Base-by-base conservation (phyloP, 2,797 vertebrate genomes). In the Catamblyrhynchus diadema region DNA sequence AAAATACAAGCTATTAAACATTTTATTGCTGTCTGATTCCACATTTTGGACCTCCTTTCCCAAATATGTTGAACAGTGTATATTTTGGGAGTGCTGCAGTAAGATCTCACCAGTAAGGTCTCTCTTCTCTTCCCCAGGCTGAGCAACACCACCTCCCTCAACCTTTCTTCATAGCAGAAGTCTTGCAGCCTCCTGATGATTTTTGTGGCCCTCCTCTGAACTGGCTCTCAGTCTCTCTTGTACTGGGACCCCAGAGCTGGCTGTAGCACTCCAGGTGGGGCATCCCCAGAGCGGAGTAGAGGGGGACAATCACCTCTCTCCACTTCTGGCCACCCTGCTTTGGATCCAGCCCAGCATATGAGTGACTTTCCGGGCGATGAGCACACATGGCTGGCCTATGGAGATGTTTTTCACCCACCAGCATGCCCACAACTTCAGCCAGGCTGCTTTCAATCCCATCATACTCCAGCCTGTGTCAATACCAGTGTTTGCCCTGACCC, bases 341-440 rank as follows among this genome's bases (percentile, higher is more conserved):
- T 33, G 37, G 12, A 8, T 12, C 19, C 41, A 56, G 37, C 47
- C 35, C 47, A 41, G 53, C 28, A 20, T 6, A 5, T 3, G 12
- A 12, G 3, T 79, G 33, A 32, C 44, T 44, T 75, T 67, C 53
- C 4, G 4, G 28, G 25, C 50, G 50, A 6, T 18, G 8, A 50
- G 13, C 1, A 2, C 18, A 21, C 21, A 0, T 37, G 54, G 28
- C 32, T 30, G 20, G 23, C 5, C 69, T 23, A 0, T 16, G 42
- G 32, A 33, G 53, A 23, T 35, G 50, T 53, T 70, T 66, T 57
- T 59, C 3, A 4, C 17, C 16, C 33, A 27, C 15, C 33, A 44
- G 20, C 51, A 48, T 0, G 0, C 39, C 24, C 8, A 24, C 9
- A 12, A 51, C 24, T 33, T 59, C 39, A 27, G 0, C 44, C 70